Base-by-base conservation (phyloP, 1,140 invertebrate genomes). In the Parapsyche elsis region DNA sequence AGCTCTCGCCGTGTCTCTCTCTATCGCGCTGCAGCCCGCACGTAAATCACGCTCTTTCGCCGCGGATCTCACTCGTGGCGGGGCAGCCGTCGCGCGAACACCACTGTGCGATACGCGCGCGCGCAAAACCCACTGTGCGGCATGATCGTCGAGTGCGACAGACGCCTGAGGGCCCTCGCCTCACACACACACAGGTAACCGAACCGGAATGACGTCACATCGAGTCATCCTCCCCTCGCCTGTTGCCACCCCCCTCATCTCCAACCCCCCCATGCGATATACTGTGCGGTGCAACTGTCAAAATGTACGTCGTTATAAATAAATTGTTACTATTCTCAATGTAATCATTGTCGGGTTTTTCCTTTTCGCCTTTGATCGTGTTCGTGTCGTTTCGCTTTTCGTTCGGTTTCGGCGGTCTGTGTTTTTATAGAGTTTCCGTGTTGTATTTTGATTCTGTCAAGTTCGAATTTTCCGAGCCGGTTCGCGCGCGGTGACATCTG, bases 31-130 rank as follows among this genome's bases (percentile, higher is more conserved):
- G 73, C 38, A 73, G 26, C 85, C 14, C 84, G 46, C 71, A 16
- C 73, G 64, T 67, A 26, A 67, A 61, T 61, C 80, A 76, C 78
- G 78, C 81, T 44, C 79, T 71, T 46, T 71, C 75, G 81, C 81
- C 19, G 16, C 57, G n/a, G n/a, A n/a, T n/a, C 64, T 76, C 78
- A 80, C 78, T 74, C 78, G 61, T 24, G 7, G 24, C 53, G 16
- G 24, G 57, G 12, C 12, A 49, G 0, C 26, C 64, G 77, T 19
- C 61, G 67, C 88, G 87, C 86, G 87, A 87, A 88, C 87, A 87
- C 86, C 74, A 67, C 75, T 78, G 73, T 21, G 67, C 44, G 24
- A 85, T 84, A 84, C 87, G 87, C 86, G 86, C 14, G 88, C 86
- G 84, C 86, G 84, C 85, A 86, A 86, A 85, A 45, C 45, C 59